Evolutionary conservation across 2,797 vertebrate species (phyloP), one percentile per base, ranked within the genome.

Genomic region (Lagorchestes hirsutus): DNA sequence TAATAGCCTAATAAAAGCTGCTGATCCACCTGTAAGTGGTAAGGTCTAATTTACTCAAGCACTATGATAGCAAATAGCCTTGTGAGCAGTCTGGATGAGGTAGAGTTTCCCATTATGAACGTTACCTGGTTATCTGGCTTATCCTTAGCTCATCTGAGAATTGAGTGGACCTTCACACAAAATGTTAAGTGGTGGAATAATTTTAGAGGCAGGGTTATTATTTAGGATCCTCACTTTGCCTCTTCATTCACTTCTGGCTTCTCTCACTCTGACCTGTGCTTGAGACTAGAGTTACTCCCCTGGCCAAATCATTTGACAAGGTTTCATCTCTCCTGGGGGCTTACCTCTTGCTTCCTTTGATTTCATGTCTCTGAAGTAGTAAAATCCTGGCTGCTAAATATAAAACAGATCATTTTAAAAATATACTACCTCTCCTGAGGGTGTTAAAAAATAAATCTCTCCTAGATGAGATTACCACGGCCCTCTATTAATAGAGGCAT

Each of bases 381-480:
- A 52, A 97, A 94, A 97, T 97, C 97, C 94, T 46, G 58, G 67
- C 16, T 46, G 31, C 97, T 97, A 98, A 97, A 97, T 97, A 97
- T 98, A 98, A 96, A 97, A 74, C 3, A 54, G 94, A 90, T 90
- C 91, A n/a, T 96, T 97, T 94, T 92, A 96, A 98, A 98, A 98
- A 97, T n/a, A 92, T 31, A 46, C 52, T 50, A 91, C 94, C 95
- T 96, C 91, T 94, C 93, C 97, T 95, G 95, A 97, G 87, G 0
- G 46, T 90, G 96, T 96, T 96, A 87, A 50, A 74, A 87, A 50
- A 87, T 92, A 94, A 95, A 94, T 98, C 97, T 96, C 92, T 95
- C 92, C 54, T 34, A 27, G 62, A 93, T 82, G 40, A 27, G 54
- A 97, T 98, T 97, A 98, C 93, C 92, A 46, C 58, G 91, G 94